Base-by-base conservation (phyloP, 2,797 vertebrate genomes). In the Paramormyrops hopkinsi region DNA sequence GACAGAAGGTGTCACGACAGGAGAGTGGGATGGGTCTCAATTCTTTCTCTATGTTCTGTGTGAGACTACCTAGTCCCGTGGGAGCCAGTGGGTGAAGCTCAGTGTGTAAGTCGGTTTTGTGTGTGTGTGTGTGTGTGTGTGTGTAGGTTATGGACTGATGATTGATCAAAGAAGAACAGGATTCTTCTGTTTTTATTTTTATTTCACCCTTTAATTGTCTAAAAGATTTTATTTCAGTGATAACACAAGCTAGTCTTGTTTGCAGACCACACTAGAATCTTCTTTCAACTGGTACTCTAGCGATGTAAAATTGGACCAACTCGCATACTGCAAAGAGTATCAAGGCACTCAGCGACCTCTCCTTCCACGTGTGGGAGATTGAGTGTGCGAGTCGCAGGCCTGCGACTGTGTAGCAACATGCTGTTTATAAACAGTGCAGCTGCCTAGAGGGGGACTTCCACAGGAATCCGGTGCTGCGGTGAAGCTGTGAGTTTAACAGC, bases 401-500 rank as follows among this genome's bases (percentile, higher is more conserved):
- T 48, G 33, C 46, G 41, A 90, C 88, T 90, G 65, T 91, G 73
- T 89, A 89, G 92, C 90, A 92, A 91, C 91, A 87, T 8, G 86
- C 79, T 92, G 90, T 92, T 91, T 91, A 90, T 92, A 90, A 92
- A 91, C 89, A 90, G 56, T 48, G 69, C 51, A 87, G 91, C 90
- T 88, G 87, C 69, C 85, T 87, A 88, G 22, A 90, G 85, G 22
- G 87, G 44, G 90, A 87, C 85, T 87, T 87, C 51, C 51, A 59
- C 83, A 73, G 59, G 56, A 51, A 86, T 51, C 19, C 14, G 25
- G 48, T 5, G 44, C 59, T 69, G 87, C 62, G 87, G 87, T 79
- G 46, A 51, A 50, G 44, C 46, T 79, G 65, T 88, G 29, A 84
- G 44, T 69, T 51, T 85, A 84, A 86, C 46, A 69, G 19, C 44